Percentiles rank a stretch among this genome's conserved stretches.
phyloP scores from a whole-genome alignment of 2,113 vertebrate genomes.

The Hippocampus guttulatus region DNA sequence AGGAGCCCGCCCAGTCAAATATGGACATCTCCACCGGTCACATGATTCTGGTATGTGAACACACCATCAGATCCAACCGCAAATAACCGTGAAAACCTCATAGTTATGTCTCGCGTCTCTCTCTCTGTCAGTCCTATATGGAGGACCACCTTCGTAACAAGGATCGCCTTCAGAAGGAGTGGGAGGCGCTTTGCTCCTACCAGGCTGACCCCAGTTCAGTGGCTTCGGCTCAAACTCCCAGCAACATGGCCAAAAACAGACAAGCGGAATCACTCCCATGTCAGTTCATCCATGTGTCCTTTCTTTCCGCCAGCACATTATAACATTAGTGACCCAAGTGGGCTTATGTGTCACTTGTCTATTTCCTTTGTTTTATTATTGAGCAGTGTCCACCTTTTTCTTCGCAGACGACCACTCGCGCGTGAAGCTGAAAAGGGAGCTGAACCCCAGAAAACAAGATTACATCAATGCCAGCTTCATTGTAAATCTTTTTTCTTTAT shows the following conservation, averaged over 20 bases:
- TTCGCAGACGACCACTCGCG: constrained; percentile 85
- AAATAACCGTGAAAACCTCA: background rate
- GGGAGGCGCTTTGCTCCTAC: constrained; percentile 92
- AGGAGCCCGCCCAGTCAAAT: constrained; percentile 96
- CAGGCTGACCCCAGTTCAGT: constrained; percentile 89
- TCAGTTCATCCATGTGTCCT: constrained; percentile 67
- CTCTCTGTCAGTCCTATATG: constrained; percentile 84
- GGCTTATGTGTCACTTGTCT: background rate
- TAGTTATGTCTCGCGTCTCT: background rate
- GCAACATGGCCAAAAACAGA: constrained; percentile 89
- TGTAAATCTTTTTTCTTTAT: constrained; percentile 69
- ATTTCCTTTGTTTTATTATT: background rate
- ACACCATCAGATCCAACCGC: background rate
- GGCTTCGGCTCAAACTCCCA: constrained; percentile 71
- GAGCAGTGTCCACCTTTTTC: constrained; percentile 3
- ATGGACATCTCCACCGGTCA: constrained; percentile 99
- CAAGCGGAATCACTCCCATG: constrained; percentile 85
- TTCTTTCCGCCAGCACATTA: background rate
- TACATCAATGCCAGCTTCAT: constrained; percentile 97
- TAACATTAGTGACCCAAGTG: background rate
- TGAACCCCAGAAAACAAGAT: constrained; percentile 83
- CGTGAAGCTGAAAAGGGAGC: constrained; percentile 90
- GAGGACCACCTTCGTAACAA: constrained; percentile 94
- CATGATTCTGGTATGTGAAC: constrained; percentile 90
- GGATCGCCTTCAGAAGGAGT: constrained; percentile 92